Evolutionary conservation across 2,113 vertebrate species (phyloP), one percentile per base, ranked within the genome.

Genomic region (Engraulis encrasicolus): DNA sequence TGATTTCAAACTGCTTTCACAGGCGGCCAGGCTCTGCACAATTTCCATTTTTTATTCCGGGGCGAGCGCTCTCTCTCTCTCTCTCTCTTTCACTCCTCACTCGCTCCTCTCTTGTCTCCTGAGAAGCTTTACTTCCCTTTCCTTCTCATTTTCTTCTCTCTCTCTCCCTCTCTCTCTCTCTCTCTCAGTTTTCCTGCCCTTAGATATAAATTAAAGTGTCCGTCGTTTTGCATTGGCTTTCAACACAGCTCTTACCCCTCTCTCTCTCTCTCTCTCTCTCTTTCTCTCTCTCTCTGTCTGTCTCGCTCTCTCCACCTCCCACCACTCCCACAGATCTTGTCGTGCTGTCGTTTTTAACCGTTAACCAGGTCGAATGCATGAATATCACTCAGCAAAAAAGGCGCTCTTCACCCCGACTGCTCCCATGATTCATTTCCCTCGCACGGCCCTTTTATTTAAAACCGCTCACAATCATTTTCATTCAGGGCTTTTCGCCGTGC

Each of bases 1-100:
- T 87, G 88, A 91, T 89, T 91, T 89, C 81, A 87, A 81, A 50
- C 86, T 27, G 78, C 87, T 88, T 87, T 90, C 86, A 85, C 79
- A 86, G 66, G 80, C 85, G 80, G 78, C 82, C 49, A 85, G 81
- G 80, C 83, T 82, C 83, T 77, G 37, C 78, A 50, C 81, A 86
- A 66, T 74, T 85, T 91, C 82, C 81, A 83, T 90, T 88, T 90
- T 85, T 84, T 84, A 78, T 80, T 79, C 54, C 31, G 66, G 9
- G 80, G 71, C 81, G 82, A 81, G 85, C 66, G 71, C 77, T 83
- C 34, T 50, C 87, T 40, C 2, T 37, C n/a, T 15, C 79, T 45
- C 37, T n/a, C 37, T 20, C 50, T 49, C 48, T n/a, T 37, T 37
- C n/a, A 20, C 79, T 45, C 37, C 37, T 20, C 50, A n/a, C n/a